A percentile compares a stretch with the other conserved stretches of the same genome.
Evolutionary conservation across 2,113 vertebrate species (phyloP).

Genomic region (Dicrurus megarhynchus): DNA sequence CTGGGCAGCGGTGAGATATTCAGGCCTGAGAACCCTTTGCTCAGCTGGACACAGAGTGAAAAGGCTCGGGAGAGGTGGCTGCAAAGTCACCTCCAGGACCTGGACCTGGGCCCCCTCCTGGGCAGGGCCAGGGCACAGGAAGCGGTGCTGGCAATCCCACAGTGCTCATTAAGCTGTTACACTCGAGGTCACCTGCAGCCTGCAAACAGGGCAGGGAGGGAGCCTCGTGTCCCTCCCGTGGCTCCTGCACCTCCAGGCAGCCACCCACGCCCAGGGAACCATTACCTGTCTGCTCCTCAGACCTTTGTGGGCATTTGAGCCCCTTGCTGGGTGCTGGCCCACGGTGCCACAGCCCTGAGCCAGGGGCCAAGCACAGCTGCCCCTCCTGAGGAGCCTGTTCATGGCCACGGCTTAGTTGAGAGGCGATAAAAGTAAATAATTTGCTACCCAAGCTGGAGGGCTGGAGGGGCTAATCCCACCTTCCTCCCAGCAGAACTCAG

Average conservation of each 20-base stretch:
- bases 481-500: not conserved
- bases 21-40: not conserved
- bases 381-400: not conserved
- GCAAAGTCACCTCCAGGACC: not conserved
- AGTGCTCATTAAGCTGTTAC: not conserved
- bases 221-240: fast-evolving
- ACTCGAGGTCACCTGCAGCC: not conserved
- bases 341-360: not conserved
- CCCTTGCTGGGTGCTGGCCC: not conserved
- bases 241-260: not conserved
- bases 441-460: not conserved
- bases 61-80: not conserved
- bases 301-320: fast-evolving
- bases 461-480: not conserved
- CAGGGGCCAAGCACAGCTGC: not conserved
- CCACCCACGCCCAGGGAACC: not conserved
- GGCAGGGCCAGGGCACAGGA: not conserved
- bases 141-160: not conserved
- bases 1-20: not conserved
- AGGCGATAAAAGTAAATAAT: not conserved
- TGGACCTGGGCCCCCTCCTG: not conserved
- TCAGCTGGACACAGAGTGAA: not conserved
- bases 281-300: not conserved
- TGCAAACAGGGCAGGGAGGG: not conserved
- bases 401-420: not conserved